A percentile compares a stretch with the other conserved stretches of the same genome.
These are phyloP conservation scores for Psophia crepitans DNA, from an alignment of 2,113 vertebrate genomes.

Conservation along the genomic window DNA sequence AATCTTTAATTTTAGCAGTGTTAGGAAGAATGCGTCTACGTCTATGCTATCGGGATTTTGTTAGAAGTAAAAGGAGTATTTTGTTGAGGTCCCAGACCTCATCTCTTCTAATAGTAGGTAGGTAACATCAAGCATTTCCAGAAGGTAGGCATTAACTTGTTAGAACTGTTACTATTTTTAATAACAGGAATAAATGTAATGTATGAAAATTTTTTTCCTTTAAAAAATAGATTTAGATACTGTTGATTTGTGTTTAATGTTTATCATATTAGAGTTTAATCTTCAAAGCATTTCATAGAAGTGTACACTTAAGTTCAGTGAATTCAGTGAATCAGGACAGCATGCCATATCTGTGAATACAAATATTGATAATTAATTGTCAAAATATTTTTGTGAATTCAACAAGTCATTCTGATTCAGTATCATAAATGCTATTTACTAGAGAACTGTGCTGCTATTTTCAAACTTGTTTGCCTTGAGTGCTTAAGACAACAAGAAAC, in stretches of 20 bases:
- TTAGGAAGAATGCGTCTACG: neutral
- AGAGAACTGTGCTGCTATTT: neutral
- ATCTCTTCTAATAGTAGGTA: neutral
- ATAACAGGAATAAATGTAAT: neutral
- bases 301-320: neutral
- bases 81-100: neutral
- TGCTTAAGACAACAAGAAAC: neutral
- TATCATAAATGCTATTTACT: neutral
- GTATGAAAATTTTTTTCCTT: neutral
- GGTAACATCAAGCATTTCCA: neutral
- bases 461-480: neutral
- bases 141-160: neutral
- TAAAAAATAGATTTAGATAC: neutral
- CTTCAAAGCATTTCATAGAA: neutral
- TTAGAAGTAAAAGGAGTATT: neutral
- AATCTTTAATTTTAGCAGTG: neutral
- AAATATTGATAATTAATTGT: neutral
- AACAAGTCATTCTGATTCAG: neutral
- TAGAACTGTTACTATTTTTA: neutral
- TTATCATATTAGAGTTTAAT: neutral
- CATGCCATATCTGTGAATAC: neutral
- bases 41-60: neutral
- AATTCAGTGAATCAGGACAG: neutral
- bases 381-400: neutral
- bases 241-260: neutral